Percentiles rank a stretch among this genome's conserved stretches.
Conservation (phyloP, 1,140 invertebrate genomes). For the Mactra quadrangularis region DNA sequence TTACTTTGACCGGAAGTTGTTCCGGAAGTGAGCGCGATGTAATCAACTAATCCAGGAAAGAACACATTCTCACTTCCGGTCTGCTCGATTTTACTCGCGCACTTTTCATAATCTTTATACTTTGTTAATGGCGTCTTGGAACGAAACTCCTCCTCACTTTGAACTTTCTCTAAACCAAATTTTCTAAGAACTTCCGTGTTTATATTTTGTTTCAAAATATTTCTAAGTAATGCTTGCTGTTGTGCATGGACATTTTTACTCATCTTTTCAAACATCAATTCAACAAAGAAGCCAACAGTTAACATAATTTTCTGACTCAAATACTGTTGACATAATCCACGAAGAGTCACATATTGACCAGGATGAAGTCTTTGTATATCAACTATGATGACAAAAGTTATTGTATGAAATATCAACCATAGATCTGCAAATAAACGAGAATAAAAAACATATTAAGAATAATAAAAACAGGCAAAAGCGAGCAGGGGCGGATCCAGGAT, state of each 20-base stretch:
- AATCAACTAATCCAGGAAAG: constrained; percentile 50
- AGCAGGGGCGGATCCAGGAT: too few species aligned
- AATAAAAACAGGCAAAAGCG: too few species aligned
- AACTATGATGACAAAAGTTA: background rate
- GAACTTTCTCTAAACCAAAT: constrained; percentile 6
- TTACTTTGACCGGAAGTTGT: constrained; percentile 52
- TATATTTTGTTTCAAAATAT: constrained; percentile 21
- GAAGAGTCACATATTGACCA: background rate
- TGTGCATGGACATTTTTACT: constrained; percentile 23
- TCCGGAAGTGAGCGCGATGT: constrained; percentile 52
- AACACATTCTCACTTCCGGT: constrained; percentile 23
- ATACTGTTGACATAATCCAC: constrained; percentile 15
- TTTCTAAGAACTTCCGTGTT: constrained; percentile 19
- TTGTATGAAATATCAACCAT: background rate
- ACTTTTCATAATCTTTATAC: constrained; percentile 30
- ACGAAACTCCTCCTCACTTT: constrained; percentile 22
- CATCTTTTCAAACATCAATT: background rate
- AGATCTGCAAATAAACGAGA: background rate
- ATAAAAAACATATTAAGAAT: too few species aligned
- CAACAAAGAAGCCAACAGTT: constrained; percentile 1
- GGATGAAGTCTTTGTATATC: constrained; percentile 31
- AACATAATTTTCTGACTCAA: constrained; percentile 1
- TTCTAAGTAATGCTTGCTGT: constrained; percentile 4
- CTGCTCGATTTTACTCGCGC: background rate
- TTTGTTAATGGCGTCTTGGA: constrained; percentile 19